A percentile compares a stretch with the other conserved stretches of the same genome.
Conservation (phyloP, 2,888 invertebrate genomes). For the Ctenicera cuprea region DNA sequence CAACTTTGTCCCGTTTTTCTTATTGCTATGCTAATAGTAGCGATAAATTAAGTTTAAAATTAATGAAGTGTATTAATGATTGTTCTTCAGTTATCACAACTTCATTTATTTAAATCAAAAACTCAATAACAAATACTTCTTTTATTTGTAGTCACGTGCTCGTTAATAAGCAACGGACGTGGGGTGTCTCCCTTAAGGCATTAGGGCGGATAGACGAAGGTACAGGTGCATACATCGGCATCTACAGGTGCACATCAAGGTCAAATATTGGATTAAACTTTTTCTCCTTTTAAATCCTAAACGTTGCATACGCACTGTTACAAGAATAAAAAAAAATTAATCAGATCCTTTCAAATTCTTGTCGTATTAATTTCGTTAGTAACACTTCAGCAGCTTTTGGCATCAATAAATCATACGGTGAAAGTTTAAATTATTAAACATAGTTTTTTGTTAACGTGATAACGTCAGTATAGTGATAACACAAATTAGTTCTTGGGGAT, state of each 20-base stretch:
- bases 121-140: background rate
- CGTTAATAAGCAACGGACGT: conserved; percentile 25
- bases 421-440: conserved; percentile 5
- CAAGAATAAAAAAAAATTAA: background rate
- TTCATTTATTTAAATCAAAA: background rate
- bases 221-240: conserved; percentile 40
- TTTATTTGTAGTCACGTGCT: conserved; percentile 19
- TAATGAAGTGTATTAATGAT: too few species aligned
- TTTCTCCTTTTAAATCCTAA: conserved; percentile 12
- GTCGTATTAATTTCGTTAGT: conserved; percentile 31
- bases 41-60: too few species aligned
- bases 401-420: conserved; percentile 34
- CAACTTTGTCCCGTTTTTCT: too few species aligned
- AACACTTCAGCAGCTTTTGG: conserved; percentile 24
- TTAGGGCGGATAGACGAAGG: conserved; percentile 37
- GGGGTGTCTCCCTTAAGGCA: conserved; percentile 30
- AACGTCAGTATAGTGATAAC: background rate
- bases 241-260: conserved; percentile 51
- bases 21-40: too few species aligned
- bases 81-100: too few species aligned
- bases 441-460: too few species aligned
- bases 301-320: conserved; percentile 4
- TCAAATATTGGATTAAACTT: conserved; percentile 28
- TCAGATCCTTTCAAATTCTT: conserved; percentile 17
- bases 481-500: background rate